phyloP scores from a whole-genome alignment of 1,140 invertebrate species.

The Zaprionus ornatus region DNA sequence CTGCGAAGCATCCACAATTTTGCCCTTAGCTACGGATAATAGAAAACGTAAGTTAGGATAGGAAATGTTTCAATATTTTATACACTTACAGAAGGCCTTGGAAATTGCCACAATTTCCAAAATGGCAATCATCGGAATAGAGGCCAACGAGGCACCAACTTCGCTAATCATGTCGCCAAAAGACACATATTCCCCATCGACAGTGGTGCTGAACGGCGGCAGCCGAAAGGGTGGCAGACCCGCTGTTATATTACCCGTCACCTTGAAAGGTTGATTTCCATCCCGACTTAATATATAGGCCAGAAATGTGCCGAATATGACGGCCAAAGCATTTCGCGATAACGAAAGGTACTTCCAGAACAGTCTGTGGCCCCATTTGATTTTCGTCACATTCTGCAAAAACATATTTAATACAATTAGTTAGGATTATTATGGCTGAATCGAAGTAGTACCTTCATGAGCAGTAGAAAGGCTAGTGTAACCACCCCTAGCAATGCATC shows the following conservation, averaged over 20 bases:
- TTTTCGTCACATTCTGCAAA: constrained; percentile 88
- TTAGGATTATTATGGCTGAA: background rate
- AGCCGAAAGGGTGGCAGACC: constrained; percentile 87
- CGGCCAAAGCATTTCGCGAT: constrained; percentile 90
- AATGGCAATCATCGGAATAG: constrained; percentile 91
- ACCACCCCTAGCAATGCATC: constrained; percentile 86
- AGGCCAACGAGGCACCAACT: constrained; percentile 87
- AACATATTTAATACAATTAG: background rate
- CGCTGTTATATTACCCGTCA: constrained; percentile 87
- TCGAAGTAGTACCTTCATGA: constrained; percentile 85
- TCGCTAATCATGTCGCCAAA: constrained; percentile 87
- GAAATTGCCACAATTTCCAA: constrained; percentile 93
- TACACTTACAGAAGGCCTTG: constrained; percentile 90
- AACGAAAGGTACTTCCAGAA: constrained; percentile 93
- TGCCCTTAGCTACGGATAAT: constrained; percentile 89
- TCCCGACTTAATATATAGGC: constrained; percentile 87
- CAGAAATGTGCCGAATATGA: constrained; percentile 88
- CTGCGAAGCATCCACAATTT: constrained; percentile 92
- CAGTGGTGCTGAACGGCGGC: constrained; percentile 87
- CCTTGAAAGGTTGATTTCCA: constrained; percentile 86
- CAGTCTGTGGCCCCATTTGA: constrained; percentile 84
- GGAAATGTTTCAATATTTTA: background rate
- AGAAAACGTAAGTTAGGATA: background rate
- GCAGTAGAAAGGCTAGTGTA: constrained; percentile 86
- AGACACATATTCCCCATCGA: constrained; percentile 81